Conservation (phyloP, 2,113 vertebrate species). For the Circaetus cinerascens region DNA sequence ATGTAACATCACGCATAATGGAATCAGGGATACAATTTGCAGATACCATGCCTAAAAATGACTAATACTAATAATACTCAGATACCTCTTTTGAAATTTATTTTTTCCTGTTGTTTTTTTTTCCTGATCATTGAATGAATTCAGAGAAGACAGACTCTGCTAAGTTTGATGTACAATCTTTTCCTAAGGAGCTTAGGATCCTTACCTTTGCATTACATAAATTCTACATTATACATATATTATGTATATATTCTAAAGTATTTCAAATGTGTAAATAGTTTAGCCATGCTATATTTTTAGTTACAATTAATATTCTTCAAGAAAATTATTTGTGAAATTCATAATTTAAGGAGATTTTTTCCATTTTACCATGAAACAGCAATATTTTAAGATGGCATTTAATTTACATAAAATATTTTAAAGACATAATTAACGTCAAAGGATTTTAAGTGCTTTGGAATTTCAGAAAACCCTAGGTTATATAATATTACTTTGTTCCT, state of each 20-base stretch:
- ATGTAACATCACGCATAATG: neutral
- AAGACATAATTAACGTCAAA: neutral
- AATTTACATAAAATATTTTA: neutral
- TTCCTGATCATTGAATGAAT: neutral
- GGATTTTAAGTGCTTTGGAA: neutral
- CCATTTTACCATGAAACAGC: neutral
- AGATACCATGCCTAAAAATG: neutral
- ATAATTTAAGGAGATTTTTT: neutral
- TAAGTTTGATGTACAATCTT: neutral
- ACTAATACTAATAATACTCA: neutral
- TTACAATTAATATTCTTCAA: neutral
- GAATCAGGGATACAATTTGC: neutral
- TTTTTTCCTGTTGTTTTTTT: neutral
- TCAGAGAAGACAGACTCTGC: neutral
- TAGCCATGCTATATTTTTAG: neutral
- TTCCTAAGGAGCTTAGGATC: neutral
- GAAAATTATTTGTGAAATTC: neutral
- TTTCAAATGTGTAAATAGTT: neutral
- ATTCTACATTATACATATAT: neutral
- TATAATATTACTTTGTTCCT: conserved; percentile 45
- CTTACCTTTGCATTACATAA: neutral
- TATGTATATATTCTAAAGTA: neutral
- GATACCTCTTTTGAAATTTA: neutral
- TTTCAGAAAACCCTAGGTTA: neutral
- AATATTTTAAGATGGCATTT: neutral